Evolutionary conservation across 92 coral and sea anemone species (phyloP).

Genomic region (Siderastrea radians): DNA sequence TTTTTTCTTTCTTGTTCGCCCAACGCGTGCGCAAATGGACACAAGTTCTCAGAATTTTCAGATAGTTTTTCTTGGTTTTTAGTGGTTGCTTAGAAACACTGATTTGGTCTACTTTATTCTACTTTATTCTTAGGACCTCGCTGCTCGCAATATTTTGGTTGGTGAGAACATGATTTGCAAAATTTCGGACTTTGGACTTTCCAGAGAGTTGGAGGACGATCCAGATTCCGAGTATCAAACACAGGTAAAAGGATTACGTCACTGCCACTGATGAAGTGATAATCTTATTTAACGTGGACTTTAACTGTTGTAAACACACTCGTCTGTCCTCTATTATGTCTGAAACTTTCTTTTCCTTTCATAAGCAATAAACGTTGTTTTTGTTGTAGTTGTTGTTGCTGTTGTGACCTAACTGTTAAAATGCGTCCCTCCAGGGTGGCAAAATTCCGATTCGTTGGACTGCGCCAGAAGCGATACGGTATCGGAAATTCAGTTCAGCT

Average conservation of each 20-base stretch:
- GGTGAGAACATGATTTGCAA: slow-evolving; percentile 89
- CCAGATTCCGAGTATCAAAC: slow-evolving; percentile 95
- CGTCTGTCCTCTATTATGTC: no score
- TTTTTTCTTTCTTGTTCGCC: no score
- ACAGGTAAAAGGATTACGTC: slow-evolving; percentile 68
- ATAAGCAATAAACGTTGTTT: no score
- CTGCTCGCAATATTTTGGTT: slow-evolving; percentile 94
- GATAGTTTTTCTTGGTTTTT: no score
- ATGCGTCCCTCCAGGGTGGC: slow-evolving; percentile 75
- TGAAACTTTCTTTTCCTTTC: neutral
- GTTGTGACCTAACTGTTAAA: neutral
- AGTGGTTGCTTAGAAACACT: no score
- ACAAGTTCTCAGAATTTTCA: no score
- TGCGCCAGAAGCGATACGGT: slow-evolving; percentile 93
- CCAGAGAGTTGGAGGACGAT: slow-evolving; percentile 92
- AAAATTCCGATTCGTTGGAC: slow-evolving; percentile 98
- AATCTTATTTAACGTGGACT: no score
- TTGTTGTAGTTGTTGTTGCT: neutral
- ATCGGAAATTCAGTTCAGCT: slow-evolving; percentile 87
- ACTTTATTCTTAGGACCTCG: slow-evolving; percentile 74
- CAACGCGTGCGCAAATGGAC: no score
- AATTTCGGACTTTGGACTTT: slow-evolving; percentile 97
- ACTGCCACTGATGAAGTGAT: no score
- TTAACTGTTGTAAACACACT: no score
- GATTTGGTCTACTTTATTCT: no score